phyloP scores from a whole-genome alignment of 2,888 invertebrate species.

The Electrophaes corylata region DNA sequence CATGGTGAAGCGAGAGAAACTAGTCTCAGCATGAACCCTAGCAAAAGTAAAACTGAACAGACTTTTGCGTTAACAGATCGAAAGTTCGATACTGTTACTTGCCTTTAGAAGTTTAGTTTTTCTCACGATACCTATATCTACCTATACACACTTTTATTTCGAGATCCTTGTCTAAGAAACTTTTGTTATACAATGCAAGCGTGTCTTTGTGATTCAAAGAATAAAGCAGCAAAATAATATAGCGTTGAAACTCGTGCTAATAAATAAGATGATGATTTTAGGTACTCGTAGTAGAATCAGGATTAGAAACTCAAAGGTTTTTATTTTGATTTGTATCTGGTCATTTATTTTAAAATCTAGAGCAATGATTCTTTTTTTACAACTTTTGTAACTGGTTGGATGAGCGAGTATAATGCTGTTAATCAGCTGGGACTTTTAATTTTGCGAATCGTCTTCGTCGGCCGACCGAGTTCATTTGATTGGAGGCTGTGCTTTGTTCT shows the following conservation, averaged over 20 bases:
- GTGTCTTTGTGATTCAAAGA: constrained; percentile 5
- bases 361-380: neutral
- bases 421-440: neutral
- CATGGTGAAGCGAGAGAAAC: constrained; percentile 36
- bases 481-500: neutral
- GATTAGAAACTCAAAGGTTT: neutral
- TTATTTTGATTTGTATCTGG: neutral
- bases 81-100: constrained; percentile 50
- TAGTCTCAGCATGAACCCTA: constrained; percentile 35
- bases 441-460: neutral
- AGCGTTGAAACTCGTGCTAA: neutral
- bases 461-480: neutral
- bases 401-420: neutral
- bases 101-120: constrained; percentile 42
- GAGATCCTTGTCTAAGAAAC: constrained; percentile 19
- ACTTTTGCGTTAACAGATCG: constrained; percentile 47
- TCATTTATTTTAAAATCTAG: neutral
- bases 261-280: too few relatives aligned
- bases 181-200: constrained; percentile 20
- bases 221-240: neutral
- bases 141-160: neutral
- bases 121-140: constrained; percentile 43
- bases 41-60: constrained; percentile 51
- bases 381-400: neutral
- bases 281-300: neutral